Percentiles rank a stretch among this genome's conserved stretches.
These are phyloP conservation scores for Drosophila carrolli DNA, from an alignment of 1,140 invertebrate species.

Conservation along the genomic window DNA sequence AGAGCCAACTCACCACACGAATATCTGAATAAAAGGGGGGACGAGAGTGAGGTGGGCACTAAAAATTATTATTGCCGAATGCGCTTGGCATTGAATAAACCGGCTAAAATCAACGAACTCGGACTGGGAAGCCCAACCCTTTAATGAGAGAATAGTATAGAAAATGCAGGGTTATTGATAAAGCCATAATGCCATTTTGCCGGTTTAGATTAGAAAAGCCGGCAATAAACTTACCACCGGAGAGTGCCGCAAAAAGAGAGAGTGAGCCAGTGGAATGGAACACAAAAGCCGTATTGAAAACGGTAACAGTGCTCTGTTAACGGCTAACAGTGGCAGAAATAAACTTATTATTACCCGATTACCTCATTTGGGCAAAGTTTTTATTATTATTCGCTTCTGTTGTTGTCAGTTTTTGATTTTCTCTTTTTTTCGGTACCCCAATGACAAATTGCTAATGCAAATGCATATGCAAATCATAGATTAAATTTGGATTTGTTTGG, in stretches of 20 bases:
- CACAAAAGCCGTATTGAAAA: constrained; percentile 4
- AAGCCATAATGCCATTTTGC: constrained; percentile 49
- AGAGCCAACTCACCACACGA: constrained; percentile 57
- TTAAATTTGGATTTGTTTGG: constrained; percentile 36
- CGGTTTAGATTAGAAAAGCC: constrained; percentile 77
- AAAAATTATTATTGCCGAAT: constrained; percentile 37
- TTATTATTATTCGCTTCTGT: constrained; percentile 55
- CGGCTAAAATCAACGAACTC: constrained; percentile 16
- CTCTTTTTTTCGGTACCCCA: constrained; percentile 29
- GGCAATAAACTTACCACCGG: constrained; percentile 38
- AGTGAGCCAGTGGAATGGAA: constrained; percentile 23
- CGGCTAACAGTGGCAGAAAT: constrained; percentile 53
- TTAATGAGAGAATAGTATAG: constrained; percentile 6
- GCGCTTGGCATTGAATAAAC: constrained; percentile 66
- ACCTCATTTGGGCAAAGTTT: constrained; percentile 81
- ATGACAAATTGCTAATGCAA: constrained; percentile 68
- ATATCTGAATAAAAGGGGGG: constrained; percentile 6
- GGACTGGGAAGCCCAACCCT: neutral
- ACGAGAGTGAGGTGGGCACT: constrained; percentile 16
- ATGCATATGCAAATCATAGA: constrained; percentile 30
- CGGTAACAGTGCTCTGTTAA: constrained; percentile 57
- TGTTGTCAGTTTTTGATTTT: constrained; percentile 30
- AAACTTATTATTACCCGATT: constrained; percentile 84
- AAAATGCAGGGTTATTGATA: constrained; percentile 33
- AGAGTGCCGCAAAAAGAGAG: constrained; percentile 25